phyloP scores from a whole-genome alignment of 2,797 vertebrate species.

The Aphelocoma californica region DNA sequence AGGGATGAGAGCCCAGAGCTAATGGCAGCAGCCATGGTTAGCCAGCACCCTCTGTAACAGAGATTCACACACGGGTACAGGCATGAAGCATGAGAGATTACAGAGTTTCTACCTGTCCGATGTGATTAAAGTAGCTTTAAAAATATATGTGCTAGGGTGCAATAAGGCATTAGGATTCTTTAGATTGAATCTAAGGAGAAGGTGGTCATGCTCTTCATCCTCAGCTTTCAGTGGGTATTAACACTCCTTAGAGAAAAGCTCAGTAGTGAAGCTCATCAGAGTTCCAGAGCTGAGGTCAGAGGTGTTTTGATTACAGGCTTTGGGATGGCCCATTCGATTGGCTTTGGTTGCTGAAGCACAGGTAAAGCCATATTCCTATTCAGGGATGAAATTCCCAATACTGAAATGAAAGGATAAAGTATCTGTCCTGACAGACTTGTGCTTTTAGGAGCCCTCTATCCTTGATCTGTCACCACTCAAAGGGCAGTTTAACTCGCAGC shows the following conservation, averaged over 20 bases:
- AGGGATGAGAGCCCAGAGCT: neutral
- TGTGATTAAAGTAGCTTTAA: neutral
- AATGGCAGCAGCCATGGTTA: neutral
- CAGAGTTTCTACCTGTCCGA: neutral
- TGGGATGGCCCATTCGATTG: accelerated
- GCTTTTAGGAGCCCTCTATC: neutral
- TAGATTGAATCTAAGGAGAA: neutral
- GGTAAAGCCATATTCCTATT: neutral
- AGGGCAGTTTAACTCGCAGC: neutral
- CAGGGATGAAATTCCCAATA: neutral
- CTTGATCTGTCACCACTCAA: neutral
- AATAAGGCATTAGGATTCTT: neutral
- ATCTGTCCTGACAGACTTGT: neutral
- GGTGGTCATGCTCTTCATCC: neutral
- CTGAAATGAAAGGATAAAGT: neutral
- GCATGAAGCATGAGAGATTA: neutral
- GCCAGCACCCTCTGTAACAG: neutral
- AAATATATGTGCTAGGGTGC: neutral
- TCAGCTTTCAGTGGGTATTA: neutral
- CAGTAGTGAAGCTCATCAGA: neutral
- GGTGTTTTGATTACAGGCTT: neutral
- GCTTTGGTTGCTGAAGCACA: neutral
- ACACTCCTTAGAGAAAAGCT: neutral
- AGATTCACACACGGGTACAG: neutral
- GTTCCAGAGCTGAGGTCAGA: neutral